Evolutionary conservation across 1,140 invertebrate species (phyloP).

Genomic region (Halesus radiatus): DNA sequence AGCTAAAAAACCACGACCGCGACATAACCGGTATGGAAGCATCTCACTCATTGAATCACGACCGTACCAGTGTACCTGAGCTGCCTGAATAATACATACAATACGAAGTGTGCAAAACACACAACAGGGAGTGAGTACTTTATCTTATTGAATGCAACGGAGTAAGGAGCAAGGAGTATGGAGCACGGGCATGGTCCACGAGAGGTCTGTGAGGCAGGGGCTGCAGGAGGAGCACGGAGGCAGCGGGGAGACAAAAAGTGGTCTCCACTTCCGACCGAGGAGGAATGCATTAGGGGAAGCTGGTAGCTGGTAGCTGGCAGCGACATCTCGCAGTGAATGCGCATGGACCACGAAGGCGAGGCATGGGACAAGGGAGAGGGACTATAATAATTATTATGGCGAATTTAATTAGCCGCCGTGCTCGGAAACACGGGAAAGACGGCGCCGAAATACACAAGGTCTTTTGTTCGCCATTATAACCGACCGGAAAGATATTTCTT

Average conservation of each 20-base stretch:
- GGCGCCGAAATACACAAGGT: neutral
- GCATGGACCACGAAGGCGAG: neutral
- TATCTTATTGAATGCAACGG: conserved; percentile 6
- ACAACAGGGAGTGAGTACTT: conserved; percentile 19
- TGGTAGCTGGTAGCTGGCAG: neutral
- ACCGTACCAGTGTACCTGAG: conserved; percentile 13
- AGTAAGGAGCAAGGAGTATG: too few relatives aligned
- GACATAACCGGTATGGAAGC: conserved; percentile 36
- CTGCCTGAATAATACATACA: conserved; percentile 28
- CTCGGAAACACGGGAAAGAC: neutral
- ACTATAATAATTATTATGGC: conserved; percentile 16
- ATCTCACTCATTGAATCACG: conserved; percentile 40
- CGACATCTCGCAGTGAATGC: conserved; percentile 6
- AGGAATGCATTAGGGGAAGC: conserved; percentile 37
- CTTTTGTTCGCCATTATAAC: neutral
- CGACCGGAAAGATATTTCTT: too few relatives aligned
- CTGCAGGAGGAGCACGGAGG: neutral
- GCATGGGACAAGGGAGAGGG: conserved; percentile 17
- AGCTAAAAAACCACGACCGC: conserved; percentile 33
- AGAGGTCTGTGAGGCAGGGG: neutral
- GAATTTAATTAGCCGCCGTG: conserved; percentile 35
- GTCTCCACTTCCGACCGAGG: conserved; percentile 49
- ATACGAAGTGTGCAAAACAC: neutral
- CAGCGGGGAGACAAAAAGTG: conserved; percentile 48
- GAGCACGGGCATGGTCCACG: neutral